Evolutionary conservation across 2,888 invertebrate species (phyloP), one percentile per base, ranked within the genome.

Genomic region (Netelia inedita): DNA sequence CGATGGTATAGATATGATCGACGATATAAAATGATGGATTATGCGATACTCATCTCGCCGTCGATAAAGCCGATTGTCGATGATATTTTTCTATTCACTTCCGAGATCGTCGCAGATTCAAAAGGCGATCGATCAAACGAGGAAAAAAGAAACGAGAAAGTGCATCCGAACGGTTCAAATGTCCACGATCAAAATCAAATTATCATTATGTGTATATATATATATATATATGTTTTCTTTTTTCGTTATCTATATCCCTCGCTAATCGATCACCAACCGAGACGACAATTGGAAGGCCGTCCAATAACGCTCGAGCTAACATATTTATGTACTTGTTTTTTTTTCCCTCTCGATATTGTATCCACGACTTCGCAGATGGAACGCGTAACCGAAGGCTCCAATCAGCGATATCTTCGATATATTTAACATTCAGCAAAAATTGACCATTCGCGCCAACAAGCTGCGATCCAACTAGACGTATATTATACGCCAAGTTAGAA

Each of bases 1-100:
- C 69, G 57, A 78, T 63, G 57, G 6, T 75, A 86, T 79, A 85
- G 87, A 86, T 87, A 87, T 82, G 85, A 87, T 83, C 79, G 78
- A 53, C 82, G 87, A 87, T 84, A 87, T 85, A 84, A 85, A 87
- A 87, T 55, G 73, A 86, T 80, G 46, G 43, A 85, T 69, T 68
- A 71, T 65, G 68, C 74, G 80, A 16, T 73, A 73, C 43, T 78
- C 74, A 69, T 78, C 61, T 74, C 78, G 23, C n/a, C 68, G 84
- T 53, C 63, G 78, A 65, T 74, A 55, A 69, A 41, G 21, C 61
- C 53, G 46, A 23, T 10, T 10, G 46, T 41, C 21, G 41, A 43
- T 43, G 50, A 65, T 43, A 35, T 76, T 50, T 55, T 46, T 61
- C 63, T 63, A 35, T 23, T 11, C 23, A 14, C 35, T n/a, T 59